These are phyloP conservation scores for Platichthys stellatus DNA, from an alignment of 2,113 vertebrate species.

Conservation along the genomic window DNA sequence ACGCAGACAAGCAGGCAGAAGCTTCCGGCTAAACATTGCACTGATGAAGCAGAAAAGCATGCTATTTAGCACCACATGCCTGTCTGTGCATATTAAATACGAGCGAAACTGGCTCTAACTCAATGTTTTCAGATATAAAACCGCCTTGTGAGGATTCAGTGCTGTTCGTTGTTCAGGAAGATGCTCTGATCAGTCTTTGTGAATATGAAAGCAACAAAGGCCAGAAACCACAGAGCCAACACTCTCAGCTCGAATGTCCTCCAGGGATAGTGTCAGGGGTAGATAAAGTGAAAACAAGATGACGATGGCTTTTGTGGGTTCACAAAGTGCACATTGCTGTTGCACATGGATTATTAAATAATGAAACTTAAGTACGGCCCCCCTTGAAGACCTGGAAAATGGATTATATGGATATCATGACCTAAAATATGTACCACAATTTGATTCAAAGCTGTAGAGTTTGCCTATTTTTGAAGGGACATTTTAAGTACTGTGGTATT, in stretches of 20 bases:
- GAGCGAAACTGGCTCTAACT: constrained; percentile 54
- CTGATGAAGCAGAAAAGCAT: constrained; percentile 82
- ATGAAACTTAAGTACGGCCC: background rate
- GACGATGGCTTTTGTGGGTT: constrained; percentile 13
- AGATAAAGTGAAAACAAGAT: constrained; percentile 9
- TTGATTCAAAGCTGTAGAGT: too few relatives aligned
- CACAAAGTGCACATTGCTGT: constrained; percentile 14
- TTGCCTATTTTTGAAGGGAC: too few relatives aligned
- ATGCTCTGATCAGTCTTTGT: constrained; percentile 44
- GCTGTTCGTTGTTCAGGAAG: constrained; percentile 26
- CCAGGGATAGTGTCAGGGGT: background rate
- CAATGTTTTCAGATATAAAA: constrained; percentile 35
- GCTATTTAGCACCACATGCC: constrained; percentile 80
- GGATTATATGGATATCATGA: background rate
- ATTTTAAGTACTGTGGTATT: too few relatives aligned
- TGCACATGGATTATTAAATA: constrained; percentile 17
- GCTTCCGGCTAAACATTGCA: constrained; percentile 77
- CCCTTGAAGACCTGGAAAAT: background rate
- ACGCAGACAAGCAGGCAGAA: constrained; percentile 73
- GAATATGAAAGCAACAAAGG: constrained; percentile 15
- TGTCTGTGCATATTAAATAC: constrained; percentile 79
- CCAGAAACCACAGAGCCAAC: constrained; percentile 28
- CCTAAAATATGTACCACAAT: too few relatives aligned
- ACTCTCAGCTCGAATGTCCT: constrained; percentile 19
- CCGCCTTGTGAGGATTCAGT: constrained; percentile 4